Evolutionary conservation across 2,113 vertebrate genomes (phyloP).

Genomic region (Aegithalos caudatus): DNA sequence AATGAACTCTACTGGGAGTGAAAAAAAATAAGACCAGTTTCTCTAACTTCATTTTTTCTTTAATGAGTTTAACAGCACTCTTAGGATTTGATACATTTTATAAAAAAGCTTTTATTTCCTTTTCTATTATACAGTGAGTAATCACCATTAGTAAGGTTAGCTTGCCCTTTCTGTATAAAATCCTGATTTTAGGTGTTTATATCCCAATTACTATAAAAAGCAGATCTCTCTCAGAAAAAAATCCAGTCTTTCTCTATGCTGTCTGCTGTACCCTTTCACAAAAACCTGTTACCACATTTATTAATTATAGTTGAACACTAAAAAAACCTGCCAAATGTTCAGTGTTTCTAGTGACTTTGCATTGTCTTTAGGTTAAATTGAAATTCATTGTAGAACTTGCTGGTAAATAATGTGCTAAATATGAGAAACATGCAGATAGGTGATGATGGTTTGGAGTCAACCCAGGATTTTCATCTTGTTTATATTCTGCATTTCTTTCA

Average conservation of each 20-base stretch:
- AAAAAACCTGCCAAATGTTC: background rate
- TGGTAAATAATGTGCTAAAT: background rate
- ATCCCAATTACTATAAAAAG: constrained; percentile 60
- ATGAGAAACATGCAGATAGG: background rate
- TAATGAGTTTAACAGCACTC: constrained; percentile 85
- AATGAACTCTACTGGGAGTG: constrained; percentile 82
- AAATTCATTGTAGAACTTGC: background rate
- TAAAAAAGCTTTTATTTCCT: constrained; percentile 79
- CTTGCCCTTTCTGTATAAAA: constrained; percentile 75
- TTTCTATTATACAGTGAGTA: constrained; percentile 76
- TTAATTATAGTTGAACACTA: background rate
- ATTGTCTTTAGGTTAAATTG: background rate
- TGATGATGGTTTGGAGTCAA: background rate
- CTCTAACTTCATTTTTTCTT: constrained; percentile 84
- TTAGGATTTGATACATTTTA: constrained; percentile 81
- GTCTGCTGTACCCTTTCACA: constrained; percentile 21
- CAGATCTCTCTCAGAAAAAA: background rate
- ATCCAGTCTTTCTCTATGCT: background rate
- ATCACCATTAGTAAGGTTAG: constrained; percentile 77
- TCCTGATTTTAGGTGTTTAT: constrained; percentile 66
- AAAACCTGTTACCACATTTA: background rate
- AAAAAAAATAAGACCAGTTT: constrained; percentile 81
- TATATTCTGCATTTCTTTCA: background rate
- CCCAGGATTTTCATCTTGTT: background rate
- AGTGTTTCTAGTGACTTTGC: constrained; percentile 16